A percentile compares a stretch with the other conserved stretches of the same genome.
phyloP scores from a whole-genome alignment of 1,140 invertebrate species.

The Druon quercuslanigerum region DNA sequence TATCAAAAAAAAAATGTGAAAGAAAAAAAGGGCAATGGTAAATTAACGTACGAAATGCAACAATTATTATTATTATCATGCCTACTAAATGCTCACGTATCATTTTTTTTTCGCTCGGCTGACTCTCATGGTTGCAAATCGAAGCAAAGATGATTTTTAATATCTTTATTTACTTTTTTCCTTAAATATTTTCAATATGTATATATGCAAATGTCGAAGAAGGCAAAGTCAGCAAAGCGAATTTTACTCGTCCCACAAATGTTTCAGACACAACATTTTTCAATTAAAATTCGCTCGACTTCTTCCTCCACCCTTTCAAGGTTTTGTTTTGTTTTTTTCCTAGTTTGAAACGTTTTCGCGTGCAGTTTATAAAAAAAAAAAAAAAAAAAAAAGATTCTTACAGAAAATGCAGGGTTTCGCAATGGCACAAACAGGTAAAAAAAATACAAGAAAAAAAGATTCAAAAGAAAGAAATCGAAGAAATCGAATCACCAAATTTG shows the following conservation, averaged over 20 bases:
- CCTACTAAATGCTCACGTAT: constrained; percentile 32
- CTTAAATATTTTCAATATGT: constrained; percentile 3
- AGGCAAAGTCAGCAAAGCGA: not conserved
- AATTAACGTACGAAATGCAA: not conserved
- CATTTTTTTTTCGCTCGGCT: constrained; percentile 43
- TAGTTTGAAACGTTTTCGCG: not conserved
- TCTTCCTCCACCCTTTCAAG: not conserved
- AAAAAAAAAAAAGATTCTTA: not conserved
- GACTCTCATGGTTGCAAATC: not conserved
- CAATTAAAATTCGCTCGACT: not conserved
- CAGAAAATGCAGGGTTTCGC: not conserved
- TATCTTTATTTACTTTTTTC: not conserved
- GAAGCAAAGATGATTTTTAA: constrained; percentile 23
- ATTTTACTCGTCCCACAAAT: not conserved
- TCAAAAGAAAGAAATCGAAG: no score
- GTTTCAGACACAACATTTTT: no score
- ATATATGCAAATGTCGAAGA: constrained; percentile 17
- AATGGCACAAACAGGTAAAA: not conserved
- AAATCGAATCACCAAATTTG: no score
- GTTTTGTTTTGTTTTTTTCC: not conserved
- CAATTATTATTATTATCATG: not conserved
- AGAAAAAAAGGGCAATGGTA: no score
- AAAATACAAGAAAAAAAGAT: not conserved
- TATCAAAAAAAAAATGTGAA: no score
- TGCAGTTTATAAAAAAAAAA: not conserved